phyloP scores from a whole-genome alignment of 2,888 invertebrate species.

The Pseudeuparius sepicola region DNA sequence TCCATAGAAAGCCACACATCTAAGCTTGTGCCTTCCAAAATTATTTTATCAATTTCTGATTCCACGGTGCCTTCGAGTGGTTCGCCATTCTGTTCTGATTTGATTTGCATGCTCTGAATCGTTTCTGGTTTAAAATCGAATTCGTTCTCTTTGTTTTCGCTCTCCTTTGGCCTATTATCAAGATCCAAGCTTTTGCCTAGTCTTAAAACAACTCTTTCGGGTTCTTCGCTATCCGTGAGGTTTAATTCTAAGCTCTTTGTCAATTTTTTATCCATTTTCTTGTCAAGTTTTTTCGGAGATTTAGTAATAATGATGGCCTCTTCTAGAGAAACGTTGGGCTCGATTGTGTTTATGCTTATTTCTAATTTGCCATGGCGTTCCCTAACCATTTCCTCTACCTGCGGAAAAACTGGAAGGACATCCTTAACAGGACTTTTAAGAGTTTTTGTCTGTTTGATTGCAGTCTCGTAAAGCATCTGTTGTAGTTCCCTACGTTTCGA shows the following conservation, averaged over 20 bases:
- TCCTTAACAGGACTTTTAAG: slow-evolving; percentile 66
- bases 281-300: slow-evolving; percentile 60
- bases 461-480: slow-evolving; percentile 65
- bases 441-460: slow-evolving; percentile 64
- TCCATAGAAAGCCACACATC: slow-evolving; percentile 40
- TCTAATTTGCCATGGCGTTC: slow-evolving; percentile 66
- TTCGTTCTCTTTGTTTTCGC: slow-evolving; percentile 28
- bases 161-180: slow-evolving; percentile 32
- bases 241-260: slow-evolving; percentile 59
- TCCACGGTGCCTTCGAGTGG: slow-evolving; percentile 30
- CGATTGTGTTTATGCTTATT: slow-evolving; percentile 57
- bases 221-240: slow-evolving; percentile 35
- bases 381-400: slow-evolving; percentile 62
- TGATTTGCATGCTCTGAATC: slow-evolving; percentile 24
- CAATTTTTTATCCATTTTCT: slow-evolving; percentile 38
- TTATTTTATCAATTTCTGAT: slow-evolving; percentile 31
- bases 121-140: slow-evolving; percentile 36
- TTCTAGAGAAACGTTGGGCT: slow-evolving; percentile 41
- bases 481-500: slow-evolving; percentile 65
- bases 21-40: slow-evolving; percentile 39
- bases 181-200: slow-evolving; percentile 39
- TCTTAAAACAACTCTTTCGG: slow-evolving; percentile 33
- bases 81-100: slow-evolving; percentile 29
- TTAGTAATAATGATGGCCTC: slow-evolving; percentile 69
- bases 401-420: slow-evolving; percentile 58